Evolutionary conservation across 2,797 vertebrate species (phyloP).

Genomic region (Dendrocincla fuliginosa): DNA sequence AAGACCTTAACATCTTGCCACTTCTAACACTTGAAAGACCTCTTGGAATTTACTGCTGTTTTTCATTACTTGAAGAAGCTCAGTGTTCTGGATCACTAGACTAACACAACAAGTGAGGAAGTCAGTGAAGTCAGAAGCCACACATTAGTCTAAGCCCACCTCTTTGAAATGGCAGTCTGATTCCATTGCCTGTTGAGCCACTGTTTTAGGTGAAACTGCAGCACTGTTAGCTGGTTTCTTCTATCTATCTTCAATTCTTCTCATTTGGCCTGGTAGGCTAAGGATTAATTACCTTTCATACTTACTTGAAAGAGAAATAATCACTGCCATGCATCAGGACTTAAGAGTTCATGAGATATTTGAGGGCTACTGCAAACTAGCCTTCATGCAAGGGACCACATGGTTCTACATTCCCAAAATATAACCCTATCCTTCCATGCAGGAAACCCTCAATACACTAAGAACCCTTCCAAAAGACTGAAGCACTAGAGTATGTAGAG

Average conservation of each 20-base stretch:
- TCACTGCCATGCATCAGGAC: background rate
- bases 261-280: background rate
- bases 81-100: background rate
- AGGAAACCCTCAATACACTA: background rate
- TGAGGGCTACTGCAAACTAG: background rate
- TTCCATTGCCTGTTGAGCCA: background rate
- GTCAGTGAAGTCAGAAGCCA: no score
- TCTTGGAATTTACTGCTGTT: fast-evolving
- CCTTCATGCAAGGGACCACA: background rate
- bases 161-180: background rate
- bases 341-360: background rate
- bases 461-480: background rate
- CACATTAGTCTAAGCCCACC: background rate
- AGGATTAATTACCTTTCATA: background rate
- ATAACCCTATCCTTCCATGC: background rate
- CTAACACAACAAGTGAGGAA: background rate
- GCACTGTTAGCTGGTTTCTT: background rate
- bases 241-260: background rate
- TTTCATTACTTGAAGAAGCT: background rate
- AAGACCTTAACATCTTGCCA: background rate
- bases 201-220: background rate
- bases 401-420: background rate
- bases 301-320: background rate
- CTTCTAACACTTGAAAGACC: background rate
- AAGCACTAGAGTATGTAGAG: background rate